Evolutionary conservation across 2,888 invertebrate genomes (phyloP), one percentile per base, ranked within the genome.

Genomic region (Altica lythri): DNA sequence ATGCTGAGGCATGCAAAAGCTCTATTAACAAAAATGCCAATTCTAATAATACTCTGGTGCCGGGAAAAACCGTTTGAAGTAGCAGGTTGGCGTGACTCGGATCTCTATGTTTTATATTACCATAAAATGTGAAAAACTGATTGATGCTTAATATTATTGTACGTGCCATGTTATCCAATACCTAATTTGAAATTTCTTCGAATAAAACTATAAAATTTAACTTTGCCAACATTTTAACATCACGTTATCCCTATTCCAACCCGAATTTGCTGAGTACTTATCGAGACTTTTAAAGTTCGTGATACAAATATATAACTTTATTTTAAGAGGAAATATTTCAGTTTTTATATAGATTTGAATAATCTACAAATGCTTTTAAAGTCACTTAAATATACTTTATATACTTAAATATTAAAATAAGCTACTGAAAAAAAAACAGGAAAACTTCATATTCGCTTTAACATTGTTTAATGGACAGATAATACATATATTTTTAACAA

Each of bases 21-120:
- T 46, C 55, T 55, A 55, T 55, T 55, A 51, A 51, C 46, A 55
- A 51, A 43, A 51, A 51, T 55, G 51, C 55, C 55, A 55, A 55
- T 51, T 50, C 55, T 55, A 55, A 55, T 55, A 55, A 55, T 55
- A 51, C 55, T 51, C 25, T 19, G 51, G 50, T 46, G 50, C 40
- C 37, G 51, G 35, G 12, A 51, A 51, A 51, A 55, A 55, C 50
- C 51, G 55, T 47, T 55, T 47, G 42, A 51, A 50, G 55, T 55
- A 51, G 35, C 18, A 34, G 18, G 37, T 35, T 55, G 25, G 51
- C 55, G 55, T 55, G 55, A 19, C 51, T 47, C 14, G 30, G 47
- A 47, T 55, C 35, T 40, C 51, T 46, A 25, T 40, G 53, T 53
- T 47, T 22, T 49, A 40, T 49, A 49, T 40, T 30, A 30, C 30